Percentiles rank a stretch among this genome's conserved stretches.
Conservation (phyloP, 2,113 vertebrate species). For the Urocolius indicus region DNA sequence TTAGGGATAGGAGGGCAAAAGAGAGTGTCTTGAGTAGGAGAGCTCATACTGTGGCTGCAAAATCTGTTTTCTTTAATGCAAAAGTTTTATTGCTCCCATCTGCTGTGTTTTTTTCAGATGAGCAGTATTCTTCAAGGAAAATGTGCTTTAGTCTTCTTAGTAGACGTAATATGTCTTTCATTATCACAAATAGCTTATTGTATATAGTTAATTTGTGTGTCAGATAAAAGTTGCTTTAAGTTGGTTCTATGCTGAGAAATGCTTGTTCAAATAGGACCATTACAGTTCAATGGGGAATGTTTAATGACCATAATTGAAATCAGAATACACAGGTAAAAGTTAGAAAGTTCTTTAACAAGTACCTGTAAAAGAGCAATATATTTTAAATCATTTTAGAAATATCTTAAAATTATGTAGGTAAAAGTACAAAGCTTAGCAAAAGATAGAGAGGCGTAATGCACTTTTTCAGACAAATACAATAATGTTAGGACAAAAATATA, state of each 20-base stretch:
- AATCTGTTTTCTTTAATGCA: background rate
- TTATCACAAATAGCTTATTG: background rate
- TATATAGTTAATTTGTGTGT: background rate
- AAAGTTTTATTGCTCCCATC: background rate
- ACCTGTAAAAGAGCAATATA: background rate
- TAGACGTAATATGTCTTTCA: background rate
- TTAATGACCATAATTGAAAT: background rate
- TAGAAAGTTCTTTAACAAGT: background rate
- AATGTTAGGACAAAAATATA: background rate
- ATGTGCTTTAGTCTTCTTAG: background rate
- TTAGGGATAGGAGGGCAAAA: background rate
- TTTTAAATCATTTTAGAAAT: background rate
- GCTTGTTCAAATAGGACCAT: background rate
- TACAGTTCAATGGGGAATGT: background rate
- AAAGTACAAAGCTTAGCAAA: background rate
- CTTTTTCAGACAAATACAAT: background rate
- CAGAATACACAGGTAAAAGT: background rate
- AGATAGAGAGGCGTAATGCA: background rate
- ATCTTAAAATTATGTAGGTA: background rate
- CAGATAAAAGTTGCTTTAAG: background rate
- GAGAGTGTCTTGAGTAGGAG: background rate
- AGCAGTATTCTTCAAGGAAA: background rate
- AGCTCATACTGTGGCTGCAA: background rate
- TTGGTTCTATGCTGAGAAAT: background rate
- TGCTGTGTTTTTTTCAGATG: background rate